Conservation (phyloP, 2,888 invertebrate species). For the Agrochola circellaris region DNA sequence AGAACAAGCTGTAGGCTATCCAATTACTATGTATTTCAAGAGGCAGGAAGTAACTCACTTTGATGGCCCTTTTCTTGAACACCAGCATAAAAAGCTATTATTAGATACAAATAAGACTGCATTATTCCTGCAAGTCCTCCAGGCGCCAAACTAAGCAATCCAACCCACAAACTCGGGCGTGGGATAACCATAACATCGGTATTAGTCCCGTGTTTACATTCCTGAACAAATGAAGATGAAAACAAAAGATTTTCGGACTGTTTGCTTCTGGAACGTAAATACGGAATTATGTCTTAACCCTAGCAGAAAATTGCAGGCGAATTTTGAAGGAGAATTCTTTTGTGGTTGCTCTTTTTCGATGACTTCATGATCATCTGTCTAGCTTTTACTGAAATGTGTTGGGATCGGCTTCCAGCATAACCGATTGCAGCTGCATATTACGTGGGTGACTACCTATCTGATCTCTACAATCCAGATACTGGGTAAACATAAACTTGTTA, state of each 20-base stretch:
- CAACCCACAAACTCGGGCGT: neutral
- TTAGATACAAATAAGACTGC: neutral
- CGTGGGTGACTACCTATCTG: no score
- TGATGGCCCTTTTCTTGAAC: neutral
- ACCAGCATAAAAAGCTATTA: neutral
- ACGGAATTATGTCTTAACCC: neutral
- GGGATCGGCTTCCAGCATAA: neutral
- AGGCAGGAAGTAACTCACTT: neutral
- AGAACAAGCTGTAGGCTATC: neutral
- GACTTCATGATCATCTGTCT: neutral
- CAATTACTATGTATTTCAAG: neutral
- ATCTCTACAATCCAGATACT: no score
- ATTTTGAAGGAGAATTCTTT: neutral
- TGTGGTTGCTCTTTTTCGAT: accelerated
- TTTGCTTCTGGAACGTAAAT: slow-evolving; percentile 1
- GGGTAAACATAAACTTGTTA: neutral
- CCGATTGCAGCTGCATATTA: no score
- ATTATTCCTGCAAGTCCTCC: neutral
- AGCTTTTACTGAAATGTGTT: neutral
- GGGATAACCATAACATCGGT: slow-evolving; percentile 7
- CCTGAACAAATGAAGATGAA: slow-evolving; percentile 26
- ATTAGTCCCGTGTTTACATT: slow-evolving; percentile 38
- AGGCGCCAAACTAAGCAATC: neutral
- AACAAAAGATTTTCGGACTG: slow-evolving; percentile 24
- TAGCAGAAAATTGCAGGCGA: neutral